Evolutionary conservation across 1,140 invertebrate species (phyloP), one percentile per base, ranked within the genome.

Genomic region (Zaprionus camerounensis): DNA sequence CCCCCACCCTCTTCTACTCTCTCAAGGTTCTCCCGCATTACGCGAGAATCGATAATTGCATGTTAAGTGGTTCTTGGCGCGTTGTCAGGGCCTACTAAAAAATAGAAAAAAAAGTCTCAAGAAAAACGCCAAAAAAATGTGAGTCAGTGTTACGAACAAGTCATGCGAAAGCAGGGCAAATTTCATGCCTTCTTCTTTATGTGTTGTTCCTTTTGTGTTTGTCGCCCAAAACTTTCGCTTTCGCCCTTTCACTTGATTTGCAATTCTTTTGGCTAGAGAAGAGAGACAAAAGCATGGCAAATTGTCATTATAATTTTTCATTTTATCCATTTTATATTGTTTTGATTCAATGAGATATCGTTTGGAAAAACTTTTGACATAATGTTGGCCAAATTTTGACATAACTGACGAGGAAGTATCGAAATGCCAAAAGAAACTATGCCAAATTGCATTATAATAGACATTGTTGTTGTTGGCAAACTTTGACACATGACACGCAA

Each of bases 401-500:
- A 85, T 84, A 78, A 78, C 76, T 79, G 70, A 71, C 7, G 75
- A 71, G 75, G 71, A 82, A 82, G 80, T 82, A 55, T 71, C 49
- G 20, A 38, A 62, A 71, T 34, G 36, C 41, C 41, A 24, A 51
- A 58, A 38, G 75, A 81, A 84, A 84, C 82, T 78, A 78, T 84
- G 82, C 69, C 82, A 81, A 75, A 84, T 71, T 85, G 82, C 73
- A 84, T 78, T 85, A 77, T 81, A 66, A 59, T 79, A 59, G 70
- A 53, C 31, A 38, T 9, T 20, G 34, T 59, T 34, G n/a, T 17
- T 65, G 56, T 73, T 74, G 71, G 58, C 78, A 84, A 76, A 74
- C 81, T 85, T 85, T 84, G 81, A 84, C 81, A 84, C 44, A 78
- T 84, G 82, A 85, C 82, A 84, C 82, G 75, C 75, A 53, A 81